Conservation (phyloP, 2,797 vertebrate species). For the Saxicola maurus region DNA sequence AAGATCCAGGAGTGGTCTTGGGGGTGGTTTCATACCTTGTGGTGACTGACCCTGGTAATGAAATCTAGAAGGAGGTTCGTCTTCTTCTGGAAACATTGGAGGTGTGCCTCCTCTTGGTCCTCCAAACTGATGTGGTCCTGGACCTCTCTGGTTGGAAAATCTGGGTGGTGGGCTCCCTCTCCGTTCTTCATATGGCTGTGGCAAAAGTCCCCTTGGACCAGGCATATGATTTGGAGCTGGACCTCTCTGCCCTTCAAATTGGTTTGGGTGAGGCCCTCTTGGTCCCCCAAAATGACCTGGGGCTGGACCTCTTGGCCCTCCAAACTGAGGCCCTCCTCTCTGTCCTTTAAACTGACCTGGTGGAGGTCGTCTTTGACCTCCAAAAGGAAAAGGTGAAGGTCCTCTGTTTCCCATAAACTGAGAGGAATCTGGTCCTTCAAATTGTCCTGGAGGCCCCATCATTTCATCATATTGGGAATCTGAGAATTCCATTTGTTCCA, state of each 20-base stretch:
- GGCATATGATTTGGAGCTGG: slow-evolving; percentile 63
- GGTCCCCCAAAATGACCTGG: slow-evolving; percentile 77
- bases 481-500: slow-evolving; percentile 76
- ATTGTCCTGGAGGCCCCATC: slow-evolving; percentile 67
- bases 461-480: slow-evolving; percentile 74
- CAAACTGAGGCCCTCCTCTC: slow-evolving; percentile 71
- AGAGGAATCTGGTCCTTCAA: slow-evolving; percentile 75
- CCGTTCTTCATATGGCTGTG: slow-evolving; percentile 65
- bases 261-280: slow-evolving; percentile 67
- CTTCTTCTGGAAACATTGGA: slow-evolving; percentile 70
- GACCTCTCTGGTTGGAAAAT: slow-evolving; percentile 73
- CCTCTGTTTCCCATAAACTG: slow-evolving; percentile 79
- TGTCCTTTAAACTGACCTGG: slow-evolving; percentile 71
- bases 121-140: slow-evolving; percentile 77
- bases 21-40: slow-evolving; percentile 68
- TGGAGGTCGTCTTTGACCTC: slow-evolving; percentile 79
- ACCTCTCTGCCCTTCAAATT: slow-evolving; percentile 66
- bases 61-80: slow-evolving; percentile 68
- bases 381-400: slow-evolving; percentile 79
- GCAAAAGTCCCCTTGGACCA: slow-evolving; percentile 62
- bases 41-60: slow-evolving; percentile 70
- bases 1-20: slow-evolving; percentile 83
- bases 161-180: slow-evolving; percentile 66
- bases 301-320: slow-evolving; percentile 75
- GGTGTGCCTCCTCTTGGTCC: slow-evolving; percentile 76